Evolutionary conservation across 2,113 vertebrate species (phyloP).

Genomic region (Anoura caudifer): DNA sequence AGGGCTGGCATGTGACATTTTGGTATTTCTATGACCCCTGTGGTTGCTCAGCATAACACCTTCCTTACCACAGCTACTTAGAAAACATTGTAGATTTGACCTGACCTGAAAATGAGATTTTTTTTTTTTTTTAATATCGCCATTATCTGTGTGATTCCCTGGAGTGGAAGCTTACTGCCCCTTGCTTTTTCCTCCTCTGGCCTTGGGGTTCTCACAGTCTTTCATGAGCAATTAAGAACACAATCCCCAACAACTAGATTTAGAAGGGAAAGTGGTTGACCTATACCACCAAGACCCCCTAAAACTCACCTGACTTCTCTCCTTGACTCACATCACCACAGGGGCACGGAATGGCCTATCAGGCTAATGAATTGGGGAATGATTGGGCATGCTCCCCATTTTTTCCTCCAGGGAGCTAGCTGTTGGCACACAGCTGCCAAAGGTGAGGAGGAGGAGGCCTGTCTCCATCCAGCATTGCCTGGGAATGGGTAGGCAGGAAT

Average conservation of each 20-base stretch:
- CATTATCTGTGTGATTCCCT: neutral
- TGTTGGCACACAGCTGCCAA: neutral
- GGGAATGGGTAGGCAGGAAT: neutral
- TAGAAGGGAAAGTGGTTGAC: neutral
- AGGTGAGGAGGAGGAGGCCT: neutral
- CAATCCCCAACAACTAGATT: neutral
- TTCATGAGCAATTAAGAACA: neutral
- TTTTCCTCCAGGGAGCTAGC: neutral
- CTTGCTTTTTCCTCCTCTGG: neutral
- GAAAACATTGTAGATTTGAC: neutral
- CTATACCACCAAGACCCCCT: neutral
- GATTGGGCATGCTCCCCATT: neutral
- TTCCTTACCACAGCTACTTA: neutral
- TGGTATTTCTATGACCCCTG: neutral
- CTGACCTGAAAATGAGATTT: neutral
- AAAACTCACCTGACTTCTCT: neutral
- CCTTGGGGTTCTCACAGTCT: neutral
- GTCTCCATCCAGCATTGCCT: neutral
- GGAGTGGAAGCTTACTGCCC: neutral
- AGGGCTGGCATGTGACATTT: fast-evolving
- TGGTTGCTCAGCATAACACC: neutral
- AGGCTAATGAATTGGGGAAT: neutral
- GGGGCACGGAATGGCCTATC: neutral
- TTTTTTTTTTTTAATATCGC: neutral
- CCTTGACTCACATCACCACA: neutral